phyloP scores from a whole-genome alignment of 1,140 invertebrate species.

The Schlechtendalia chinensis region DNA sequence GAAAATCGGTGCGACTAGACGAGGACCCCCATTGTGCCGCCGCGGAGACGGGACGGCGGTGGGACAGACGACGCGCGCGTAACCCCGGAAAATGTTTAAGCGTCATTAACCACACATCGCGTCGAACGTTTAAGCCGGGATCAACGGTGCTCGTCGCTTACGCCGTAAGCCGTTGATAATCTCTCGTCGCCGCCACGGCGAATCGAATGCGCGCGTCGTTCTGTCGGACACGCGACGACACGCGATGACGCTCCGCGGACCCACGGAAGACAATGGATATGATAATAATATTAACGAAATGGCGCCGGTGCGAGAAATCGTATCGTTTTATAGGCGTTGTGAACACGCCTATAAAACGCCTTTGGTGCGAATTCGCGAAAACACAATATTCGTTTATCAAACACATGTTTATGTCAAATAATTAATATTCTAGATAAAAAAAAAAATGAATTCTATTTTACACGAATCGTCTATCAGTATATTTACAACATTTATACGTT shows the following conservation, averaged over 20 bases:
- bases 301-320: too few species aligned
- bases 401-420: too few species aligned
- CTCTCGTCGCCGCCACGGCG: constrained; percentile 3
- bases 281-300: too few species aligned
- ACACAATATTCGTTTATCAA: too few species aligned
- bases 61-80: constrained; percentile 11
- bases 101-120: constrained; percentile 43
- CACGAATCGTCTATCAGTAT: too few species aligned
- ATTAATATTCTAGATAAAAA: too few species aligned
- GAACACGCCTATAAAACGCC: too few species aligned
- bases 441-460: too few species aligned
- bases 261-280: too few species aligned
- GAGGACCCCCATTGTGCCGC: neutral
- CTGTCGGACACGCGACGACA: neutral
- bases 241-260: neutral
- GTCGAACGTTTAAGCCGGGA: constrained; percentile 29
- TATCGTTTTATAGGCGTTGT: too few species aligned
- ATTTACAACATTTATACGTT: too few species aligned
- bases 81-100: constrained; percentile 48
- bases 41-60: neutral
- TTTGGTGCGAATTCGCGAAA: too few species aligned
- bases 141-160: neutral
- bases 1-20: constrained; percentile 1
- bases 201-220: neutral
- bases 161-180: neutral